A percentile compares a stretch with the other conserved stretches of the same genome.
phyloP scores from a whole-genome alignment of 92 coral and sea anemone species.

The Epizoanthus stellaris region DNA sequence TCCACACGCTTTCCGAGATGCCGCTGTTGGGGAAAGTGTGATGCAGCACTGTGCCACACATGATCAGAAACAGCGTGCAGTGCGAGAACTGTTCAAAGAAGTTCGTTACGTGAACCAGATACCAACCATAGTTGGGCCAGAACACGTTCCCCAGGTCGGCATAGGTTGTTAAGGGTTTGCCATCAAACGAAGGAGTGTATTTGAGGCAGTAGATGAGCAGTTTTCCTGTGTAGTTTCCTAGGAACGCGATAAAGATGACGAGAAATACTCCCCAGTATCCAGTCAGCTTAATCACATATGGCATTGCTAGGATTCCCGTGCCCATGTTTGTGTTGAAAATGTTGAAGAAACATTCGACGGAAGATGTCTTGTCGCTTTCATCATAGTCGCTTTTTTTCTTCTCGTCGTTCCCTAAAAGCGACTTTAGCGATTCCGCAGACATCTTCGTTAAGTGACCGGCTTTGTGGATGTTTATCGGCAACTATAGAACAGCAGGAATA shows the following conservation, averaged over 20 bases:
- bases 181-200: constrained; percentile 80
- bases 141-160: constrained; percentile 91
- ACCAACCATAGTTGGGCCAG: constrained; percentile 91
- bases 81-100: constrained; percentile 92
- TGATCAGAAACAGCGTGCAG: constrained; percentile 84
- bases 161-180: constrained; percentile 71
- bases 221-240: constrained; percentile 91
- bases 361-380: constrained; percentile 67
- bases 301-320: constrained; percentile 91
- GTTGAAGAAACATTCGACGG: constrained; percentile 84
- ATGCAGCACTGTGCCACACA: constrained; percentile 92
- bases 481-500: constrained; percentile 34
- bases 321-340: constrained; percentile 94
- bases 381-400: constrained; percentile 41
- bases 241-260: constrained; percentile 72
- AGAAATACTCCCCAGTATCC: constrained; percentile 93
- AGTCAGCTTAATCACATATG: constrained; percentile 82
- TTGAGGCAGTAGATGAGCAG: constrained; percentile 85
- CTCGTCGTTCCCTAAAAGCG: constrained; percentile 49
- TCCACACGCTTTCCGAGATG: constrained; percentile 89
- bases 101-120: constrained; percentile 86
- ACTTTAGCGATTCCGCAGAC: constrained; percentile 41
- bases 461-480: background rate
- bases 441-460: background rate
- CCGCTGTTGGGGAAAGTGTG: constrained; percentile 92